Base-by-base conservation (phyloP, 92 coral and sea anemone genomes). In the Metridium senile region DNA sequence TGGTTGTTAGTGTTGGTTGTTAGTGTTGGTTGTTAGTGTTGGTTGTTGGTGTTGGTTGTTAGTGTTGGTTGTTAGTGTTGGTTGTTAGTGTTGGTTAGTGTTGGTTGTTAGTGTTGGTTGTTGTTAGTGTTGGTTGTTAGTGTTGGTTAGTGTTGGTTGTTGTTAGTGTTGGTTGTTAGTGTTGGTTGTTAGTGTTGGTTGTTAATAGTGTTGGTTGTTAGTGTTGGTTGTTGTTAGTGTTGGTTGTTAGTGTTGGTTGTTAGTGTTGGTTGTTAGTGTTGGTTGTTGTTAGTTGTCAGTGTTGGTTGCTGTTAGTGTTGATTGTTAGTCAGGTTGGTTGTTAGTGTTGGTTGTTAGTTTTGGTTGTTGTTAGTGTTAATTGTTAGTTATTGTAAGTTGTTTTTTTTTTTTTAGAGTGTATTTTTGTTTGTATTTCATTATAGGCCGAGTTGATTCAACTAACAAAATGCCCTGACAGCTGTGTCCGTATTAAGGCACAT, bases 401-500 rank as follows among this genome's bases (percentile, higher is more conserved):
- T 54, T 16, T 54, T 9, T 4, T 26, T 59, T 23, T 10, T 59
- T 26, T 23, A 33, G 19, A 45, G 43, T 1, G 28, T 53, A 25
- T 20, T 32, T 20, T 4, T 54, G 17, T 20, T 34, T 16, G n/a
- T 1, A 31, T 62, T 16, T 28, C 54, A 19, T 31, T 27, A 51
- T 31, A 95, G 99, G 81, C 89, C 34, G 93, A 95, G 53, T 66
- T 95, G 84, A 71, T 77, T 39, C 97, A 92, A 58, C 93, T 89
- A 65, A 88, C 89, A 45, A 76, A 72, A 46, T 89, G 80, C 70
- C 70, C 33, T 23, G 76, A 93, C 62, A 66, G 81, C 25, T 86
- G 79, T 10, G 82, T 86, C 32, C 86, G 99, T 51, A 89, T 87
- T 39, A 93, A 87, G 66, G 97, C 99, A 9, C 99, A 96, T 65